These are phyloP conservation scores for Brachionus rotundiformis DNA, from an alignment of 1,140 invertebrate genomes.

Conservation along the genomic window DNA sequence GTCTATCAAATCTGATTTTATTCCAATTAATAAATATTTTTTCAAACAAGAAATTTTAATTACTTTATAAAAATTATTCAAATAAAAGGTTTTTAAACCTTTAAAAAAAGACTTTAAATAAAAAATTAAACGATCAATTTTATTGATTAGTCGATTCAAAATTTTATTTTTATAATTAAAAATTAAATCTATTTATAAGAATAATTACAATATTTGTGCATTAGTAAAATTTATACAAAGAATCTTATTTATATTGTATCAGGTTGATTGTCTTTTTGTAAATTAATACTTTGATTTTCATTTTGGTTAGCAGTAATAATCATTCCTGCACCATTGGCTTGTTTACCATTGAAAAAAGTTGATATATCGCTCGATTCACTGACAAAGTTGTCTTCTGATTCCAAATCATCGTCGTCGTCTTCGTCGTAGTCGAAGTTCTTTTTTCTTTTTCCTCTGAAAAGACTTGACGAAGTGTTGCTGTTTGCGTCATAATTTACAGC, in stretches of 20 bases:
- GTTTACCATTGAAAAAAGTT: neutral
- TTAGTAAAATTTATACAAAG: too few species aligned
- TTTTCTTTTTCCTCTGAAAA: slow-evolving; percentile 34
- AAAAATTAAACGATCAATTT: neutral
- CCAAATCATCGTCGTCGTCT: slow-evolving; percentile 49
- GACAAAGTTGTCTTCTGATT: slow-evolving; percentile 15
- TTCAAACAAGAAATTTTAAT: neutral
- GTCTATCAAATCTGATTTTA: too few species aligned
- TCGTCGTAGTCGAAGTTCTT: slow-evolving; percentile 50
- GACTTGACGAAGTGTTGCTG: neutral
- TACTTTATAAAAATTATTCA: neutral
- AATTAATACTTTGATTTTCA: slow-evolving; percentile 27
- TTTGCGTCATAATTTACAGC: slow-evolving; percentile 14
- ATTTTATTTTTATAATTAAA: neutral
- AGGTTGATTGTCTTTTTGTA: slow-evolving; percentile 36
- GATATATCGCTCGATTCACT: neutral
- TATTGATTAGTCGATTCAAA: slow-evolving; percentile 9
- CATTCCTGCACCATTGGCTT: neutral
- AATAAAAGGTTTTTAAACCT: slow-evolving; percentile 37
- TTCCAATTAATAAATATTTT: neutral
- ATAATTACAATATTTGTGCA: too few species aligned
- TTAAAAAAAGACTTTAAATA: neutral
- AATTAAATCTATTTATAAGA: neutral
- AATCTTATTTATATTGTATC: slow-evolving; percentile 2
- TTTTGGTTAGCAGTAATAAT: slow-evolving; percentile 13